These are phyloP conservation scores for Brachyopa scutellaris DNA, from an alignment of 2,888 invertebrate genomes.

Conservation along the genomic window DNA sequence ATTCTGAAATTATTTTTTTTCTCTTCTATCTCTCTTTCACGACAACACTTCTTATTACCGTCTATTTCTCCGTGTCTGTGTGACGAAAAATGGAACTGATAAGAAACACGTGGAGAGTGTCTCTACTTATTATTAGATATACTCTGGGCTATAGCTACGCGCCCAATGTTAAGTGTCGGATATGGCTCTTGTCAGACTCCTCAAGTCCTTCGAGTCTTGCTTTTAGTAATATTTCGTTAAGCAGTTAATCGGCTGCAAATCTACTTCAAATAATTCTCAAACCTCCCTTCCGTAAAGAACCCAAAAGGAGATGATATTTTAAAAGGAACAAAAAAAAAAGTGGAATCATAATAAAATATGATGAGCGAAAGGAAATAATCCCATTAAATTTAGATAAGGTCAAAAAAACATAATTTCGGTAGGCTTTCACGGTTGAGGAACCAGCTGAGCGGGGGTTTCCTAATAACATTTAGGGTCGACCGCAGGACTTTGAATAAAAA, in stretches of 20 bases:
- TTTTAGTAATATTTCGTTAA: conserved; percentile 28
- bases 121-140: too few relatives aligned
- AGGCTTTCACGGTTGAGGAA: conserved; percentile 21
- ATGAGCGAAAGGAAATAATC: conserved; percentile 58
- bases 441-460: conserved; percentile 15
- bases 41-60: too few relatives aligned
- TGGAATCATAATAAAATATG: conserved; percentile 39
- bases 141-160: too few relatives aligned
- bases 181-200: neutral
- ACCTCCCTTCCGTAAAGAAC: neutral
- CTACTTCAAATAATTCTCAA: conserved; percentile 52
- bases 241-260: conserved; percentile 55
- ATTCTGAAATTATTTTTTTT: too few relatives aligned
- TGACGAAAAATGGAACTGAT: too few relatives aligned
- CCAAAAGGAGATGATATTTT: conserved; percentile 14
- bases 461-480: conserved; percentile 7
- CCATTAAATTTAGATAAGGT: conserved; percentile 59
- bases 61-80: too few relatives aligned
- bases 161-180: neutral
- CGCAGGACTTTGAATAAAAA: conserved; percentile 1
- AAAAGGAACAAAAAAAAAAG: neutral
- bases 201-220: neutral
- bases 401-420: conserved; percentile 45
- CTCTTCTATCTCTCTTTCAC: too few relatives aligned
- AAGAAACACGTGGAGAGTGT: too few relatives aligned